Conservation (phyloP, 2,888 invertebrate species). For the Dyspetes luteomarginatus region DNA sequence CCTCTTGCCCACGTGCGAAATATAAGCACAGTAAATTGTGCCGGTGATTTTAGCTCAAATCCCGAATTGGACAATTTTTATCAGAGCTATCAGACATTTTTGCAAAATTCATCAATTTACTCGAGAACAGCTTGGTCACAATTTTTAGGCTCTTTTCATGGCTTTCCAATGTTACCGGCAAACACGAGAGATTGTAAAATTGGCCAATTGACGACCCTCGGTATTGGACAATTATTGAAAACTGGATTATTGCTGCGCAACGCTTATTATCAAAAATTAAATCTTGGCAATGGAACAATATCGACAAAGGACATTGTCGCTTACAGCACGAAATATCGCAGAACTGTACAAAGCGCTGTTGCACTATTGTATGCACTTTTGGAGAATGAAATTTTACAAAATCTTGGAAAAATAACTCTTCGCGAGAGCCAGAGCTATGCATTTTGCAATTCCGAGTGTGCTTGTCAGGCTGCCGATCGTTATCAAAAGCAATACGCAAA, state of each 20-base stretch:
- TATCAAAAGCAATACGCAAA: constrained; percentile 83
- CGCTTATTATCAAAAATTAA: constrained; percentile 85
- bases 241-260: constrained; percentile 89
- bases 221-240: constrained; percentile 92
- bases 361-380: constrained; percentile 91
- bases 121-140: constrained; percentile 87
- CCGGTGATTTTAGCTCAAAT: constrained; percentile 82
- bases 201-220: constrained; percentile 93
- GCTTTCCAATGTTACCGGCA: constrained; percentile 91
- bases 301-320: constrained; percentile 86
- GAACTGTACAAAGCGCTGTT: constrained; percentile 96
- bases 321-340: constrained; percentile 92
- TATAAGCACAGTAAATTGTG: constrained; percentile 91
- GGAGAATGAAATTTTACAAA: constrained; percentile 87
- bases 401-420: constrained; percentile 86
- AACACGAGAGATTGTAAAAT: constrained; percentile 89
- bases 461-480: constrained; percentile 89
- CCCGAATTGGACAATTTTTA: constrained; percentile 76
- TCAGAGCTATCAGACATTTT: constrained; percentile 77
- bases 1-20: constrained; percentile 93
- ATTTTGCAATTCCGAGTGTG: constrained; percentile 94
- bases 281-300: constrained; percentile 82
- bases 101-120: constrained; percentile 77
- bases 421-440: constrained; percentile 92
- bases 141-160: constrained; percentile 92